Conservation (phyloP, 2,888 invertebrate genomes). For the Drosophila colorata region DNA sequence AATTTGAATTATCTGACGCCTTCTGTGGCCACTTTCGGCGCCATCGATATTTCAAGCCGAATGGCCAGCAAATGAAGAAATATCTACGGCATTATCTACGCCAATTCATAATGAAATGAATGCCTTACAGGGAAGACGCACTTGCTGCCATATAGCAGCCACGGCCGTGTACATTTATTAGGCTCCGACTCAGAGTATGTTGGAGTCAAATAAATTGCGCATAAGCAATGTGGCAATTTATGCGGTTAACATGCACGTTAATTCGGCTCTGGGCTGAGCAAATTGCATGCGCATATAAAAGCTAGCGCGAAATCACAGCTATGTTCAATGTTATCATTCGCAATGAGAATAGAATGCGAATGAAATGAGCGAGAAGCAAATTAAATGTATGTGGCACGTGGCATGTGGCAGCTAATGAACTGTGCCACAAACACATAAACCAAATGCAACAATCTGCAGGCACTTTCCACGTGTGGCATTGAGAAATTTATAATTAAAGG, state of each 20-base stretch:
- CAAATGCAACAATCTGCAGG: neutral
- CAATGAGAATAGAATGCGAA: slow-evolving; percentile 24
- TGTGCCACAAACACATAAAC: slow-evolving; percentile 8
- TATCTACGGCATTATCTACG: slow-evolving; percentile 36
- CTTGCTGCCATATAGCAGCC: neutral
- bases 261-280: slow-evolving; percentile 33
- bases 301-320: slow-evolving; percentile 25
- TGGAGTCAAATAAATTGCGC: slow-evolving; percentile 55
- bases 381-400: slow-evolving; percentile 29
- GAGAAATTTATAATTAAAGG: neutral
- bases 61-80: slow-evolving; percentile 62
- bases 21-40: slow-evolving; percentile 45
- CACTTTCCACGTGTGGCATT: slow-evolving; percentile 2
- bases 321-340: slow-evolving; percentile 13
- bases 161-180: slow-evolving; percentile 28
- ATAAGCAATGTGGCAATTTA: slow-evolving; percentile 63
- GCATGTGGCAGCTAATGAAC: slow-evolving; percentile 35
- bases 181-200: slow-evolving; percentile 20
- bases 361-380: slow-evolving; percentile 27
- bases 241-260: slow-evolving; percentile 45
- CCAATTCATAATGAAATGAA: slow-evolving; percentile 52
- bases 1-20: slow-evolving; percentile 70
- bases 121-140: neutral
- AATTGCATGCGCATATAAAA: slow-evolving; percentile 49
- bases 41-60: slow-evolving; percentile 56